These are phyloP conservation scores for Ecdyonurus torrentis DNA, from an alignment of 2,888 invertebrate genomes.

Conservation along the genomic window DNA sequence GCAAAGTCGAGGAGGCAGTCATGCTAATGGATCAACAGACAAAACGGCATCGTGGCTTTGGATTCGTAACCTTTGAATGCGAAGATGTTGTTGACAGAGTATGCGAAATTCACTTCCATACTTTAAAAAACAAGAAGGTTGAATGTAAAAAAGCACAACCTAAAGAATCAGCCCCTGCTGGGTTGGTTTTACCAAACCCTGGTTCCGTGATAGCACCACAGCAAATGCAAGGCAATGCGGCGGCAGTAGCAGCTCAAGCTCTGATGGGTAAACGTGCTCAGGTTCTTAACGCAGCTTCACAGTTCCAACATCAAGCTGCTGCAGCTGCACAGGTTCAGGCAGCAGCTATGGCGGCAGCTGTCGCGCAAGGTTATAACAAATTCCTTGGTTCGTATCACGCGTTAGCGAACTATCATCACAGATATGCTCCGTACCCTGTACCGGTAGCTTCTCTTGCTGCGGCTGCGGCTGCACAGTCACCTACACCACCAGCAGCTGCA, in stretches of 20 bases:
- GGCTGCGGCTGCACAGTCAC: conserved; percentile 24
- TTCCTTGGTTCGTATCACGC: conserved; percentile 34
- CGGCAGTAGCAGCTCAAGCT: conserved; percentile 26
- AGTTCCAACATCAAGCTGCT: conserved; percentile 8
- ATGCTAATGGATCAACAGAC: conserved; percentile 93
- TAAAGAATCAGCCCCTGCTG: conserved; percentile 66
- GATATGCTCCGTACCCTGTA: conserved; percentile 44
- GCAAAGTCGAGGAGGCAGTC: conserved; percentile 77
- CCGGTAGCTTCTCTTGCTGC: conserved; percentile 24
- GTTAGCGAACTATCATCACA: conserved; percentile 30
- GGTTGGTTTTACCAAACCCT: conserved; percentile 23
- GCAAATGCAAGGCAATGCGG: conserved; percentile 21
- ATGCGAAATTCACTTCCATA: conserved; percentile 87
- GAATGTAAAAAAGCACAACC: conserved; percentile 88
- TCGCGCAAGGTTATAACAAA: conserved; percentile 43
- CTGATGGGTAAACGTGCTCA: conserved; percentile 23
- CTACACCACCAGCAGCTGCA: conserved; percentile 23
- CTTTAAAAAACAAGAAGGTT: conserved; percentile 78
- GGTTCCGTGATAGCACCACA: neutral
- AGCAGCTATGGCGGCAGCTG: conserved; percentile 29
- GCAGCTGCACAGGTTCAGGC: conserved; percentile 13
- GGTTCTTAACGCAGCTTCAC: conserved; percentile 31
- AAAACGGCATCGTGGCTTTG: conserved; percentile 78
- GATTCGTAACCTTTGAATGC: conserved; percentile 81
- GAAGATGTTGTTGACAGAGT: conserved; percentile 83